phyloP scores from a whole-genome alignment of 2,888 invertebrate genomes.

The Monopis laevigella region DNA sequence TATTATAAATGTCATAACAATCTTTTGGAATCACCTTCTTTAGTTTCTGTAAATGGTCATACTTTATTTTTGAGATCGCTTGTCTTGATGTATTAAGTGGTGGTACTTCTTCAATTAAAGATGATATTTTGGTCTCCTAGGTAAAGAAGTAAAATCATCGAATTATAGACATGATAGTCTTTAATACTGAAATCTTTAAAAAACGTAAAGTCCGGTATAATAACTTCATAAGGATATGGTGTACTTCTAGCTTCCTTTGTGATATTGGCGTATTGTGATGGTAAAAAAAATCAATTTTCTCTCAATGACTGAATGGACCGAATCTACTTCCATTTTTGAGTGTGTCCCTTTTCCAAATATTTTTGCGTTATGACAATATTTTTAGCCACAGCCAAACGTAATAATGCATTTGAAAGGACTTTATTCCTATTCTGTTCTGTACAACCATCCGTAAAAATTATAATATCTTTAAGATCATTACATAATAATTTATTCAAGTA shows the following conservation, averaged over 20 bases:
- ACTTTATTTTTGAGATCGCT: conserved; percentile 14
- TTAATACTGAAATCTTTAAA: conserved; percentile 15
- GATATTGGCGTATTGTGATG: conserved; percentile 11
- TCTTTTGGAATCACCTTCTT: conserved; percentile 18
- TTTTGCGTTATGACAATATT: conserved; percentile 23
- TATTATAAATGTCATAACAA: conserved; percentile 18
- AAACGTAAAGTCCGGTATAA: conserved; percentile 18
- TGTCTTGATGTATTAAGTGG: conserved; percentile 12
- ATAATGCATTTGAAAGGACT: conserved; percentile 19
- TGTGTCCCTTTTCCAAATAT: conserved; percentile 23
- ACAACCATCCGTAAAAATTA: conserved; percentile 24
- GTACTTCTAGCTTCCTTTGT: conserved; percentile 17
- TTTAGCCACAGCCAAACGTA: conserved; percentile 16
- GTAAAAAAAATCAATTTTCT: conserved; percentile 13
- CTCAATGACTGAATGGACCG: conserved; percentile 15
- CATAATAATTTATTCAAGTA: conserved; percentile 21
- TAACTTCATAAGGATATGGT: conserved; percentile 17
- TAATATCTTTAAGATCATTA: conserved; percentile 19
- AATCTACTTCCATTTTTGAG: conserved; percentile 17
- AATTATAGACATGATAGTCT: conserved; percentile 18
- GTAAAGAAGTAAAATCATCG: conserved; percentile 15
- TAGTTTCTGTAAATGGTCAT: conserved; percentile 17
- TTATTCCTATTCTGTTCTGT: conserved; percentile 24
- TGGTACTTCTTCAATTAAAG: conserved; percentile 3
- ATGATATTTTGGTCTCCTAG: conserved; percentile 17